Base-by-base conservation (phyloP, 2,888 invertebrate species). In the Cryptophagus acutangulus region DNA sequence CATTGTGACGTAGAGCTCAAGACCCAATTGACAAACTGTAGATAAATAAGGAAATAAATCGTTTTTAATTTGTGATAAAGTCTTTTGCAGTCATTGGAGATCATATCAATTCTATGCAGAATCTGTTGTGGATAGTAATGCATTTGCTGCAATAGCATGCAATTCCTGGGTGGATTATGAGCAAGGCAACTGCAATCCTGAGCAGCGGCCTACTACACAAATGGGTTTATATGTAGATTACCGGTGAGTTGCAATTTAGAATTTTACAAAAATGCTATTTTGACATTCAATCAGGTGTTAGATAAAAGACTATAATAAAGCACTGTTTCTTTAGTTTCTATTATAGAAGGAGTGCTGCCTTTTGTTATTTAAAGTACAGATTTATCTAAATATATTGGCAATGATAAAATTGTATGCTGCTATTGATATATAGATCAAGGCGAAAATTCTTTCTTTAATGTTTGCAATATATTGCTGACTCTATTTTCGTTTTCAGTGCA, bases 31-130 rank as follows among this genome's bases (percentile, higher is more conserved):
- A 26, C 9, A 26, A 4, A 26, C 9, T 26, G 9, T 8, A 20
- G 9, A 20, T 9, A 20, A 20, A 20, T 8, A 9, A 20, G 20
- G 9, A 20, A 9, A 6, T 8, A 6, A 20, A 20, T 8, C 9
- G 20, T 20, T 20, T 6, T 8, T 20, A 20, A 20, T 9, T 20
- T 29, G 8, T 29, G 6, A 5, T 31, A 38, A 44, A 79, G 78
- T 77, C 48, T 79, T 79, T 69, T 79, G 79, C 70, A 79, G 79
- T 61, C 79, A 79, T 58, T 79, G 79, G 78, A 70, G 78, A 1
- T 78, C 79, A 0, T 79, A 77, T 62, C 73, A 73, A 62, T 77
- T 73, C 64, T 79, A 71, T 64, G 71, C 76, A 13, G 79, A 79
- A 59, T 78, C 79, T 0, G 71, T 78, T 1, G 52, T 77, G 8